Percentiles rank a stretch among this genome's conserved stretches.
Conservation (phyloP, 2,797 vertebrate genomes). For the Decapterus maruadsi region DNA sequence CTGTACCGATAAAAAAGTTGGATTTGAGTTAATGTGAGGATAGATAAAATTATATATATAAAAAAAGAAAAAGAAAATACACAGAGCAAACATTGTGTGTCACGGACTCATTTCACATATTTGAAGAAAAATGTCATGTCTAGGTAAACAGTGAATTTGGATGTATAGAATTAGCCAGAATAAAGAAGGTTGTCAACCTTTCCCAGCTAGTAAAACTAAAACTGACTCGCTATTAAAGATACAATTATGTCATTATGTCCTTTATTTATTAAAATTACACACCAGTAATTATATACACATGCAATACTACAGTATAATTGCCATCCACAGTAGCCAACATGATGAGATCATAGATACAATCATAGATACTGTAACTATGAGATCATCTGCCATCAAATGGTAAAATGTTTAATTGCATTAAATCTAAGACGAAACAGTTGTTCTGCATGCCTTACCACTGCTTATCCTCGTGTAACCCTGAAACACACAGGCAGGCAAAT, state of each 20-base stretch:
- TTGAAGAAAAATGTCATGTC: background rate
- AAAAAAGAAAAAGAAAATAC: background rate
- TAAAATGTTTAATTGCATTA: constrained; percentile 13
- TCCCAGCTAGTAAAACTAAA: constrained; percentile 15
- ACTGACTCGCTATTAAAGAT: constrained; percentile 14
- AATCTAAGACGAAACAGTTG: constrained; percentile 46
- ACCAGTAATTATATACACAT: constrained; percentile 17
- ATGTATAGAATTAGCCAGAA: background rate
- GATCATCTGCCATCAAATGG: constrained; percentile 35
- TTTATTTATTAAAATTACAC: constrained; percentile 31
- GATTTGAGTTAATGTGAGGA: background rate
- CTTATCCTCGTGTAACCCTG: constrained; percentile 30
- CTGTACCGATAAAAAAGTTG: background rate
- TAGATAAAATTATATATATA: too few relatives aligned
- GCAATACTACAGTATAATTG: constrained; percentile 23
- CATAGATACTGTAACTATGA: constrained; percentile 33
- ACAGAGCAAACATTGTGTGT: background rate
- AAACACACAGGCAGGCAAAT: constrained; percentile 35
- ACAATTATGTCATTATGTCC: constrained; percentile 50
- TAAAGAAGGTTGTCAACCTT: constrained; percentile 3
- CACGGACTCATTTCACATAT: constrained; percentile 1
- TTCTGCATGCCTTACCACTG: constrained; percentile 17
- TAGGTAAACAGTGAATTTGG: constrained; percentile 1
- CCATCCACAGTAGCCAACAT: constrained; percentile 27
- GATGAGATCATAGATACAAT: constrained; percentile 38